Base-by-base conservation (phyloP, 2,113 vertebrate species). In the Globicephala melas region DNA sequence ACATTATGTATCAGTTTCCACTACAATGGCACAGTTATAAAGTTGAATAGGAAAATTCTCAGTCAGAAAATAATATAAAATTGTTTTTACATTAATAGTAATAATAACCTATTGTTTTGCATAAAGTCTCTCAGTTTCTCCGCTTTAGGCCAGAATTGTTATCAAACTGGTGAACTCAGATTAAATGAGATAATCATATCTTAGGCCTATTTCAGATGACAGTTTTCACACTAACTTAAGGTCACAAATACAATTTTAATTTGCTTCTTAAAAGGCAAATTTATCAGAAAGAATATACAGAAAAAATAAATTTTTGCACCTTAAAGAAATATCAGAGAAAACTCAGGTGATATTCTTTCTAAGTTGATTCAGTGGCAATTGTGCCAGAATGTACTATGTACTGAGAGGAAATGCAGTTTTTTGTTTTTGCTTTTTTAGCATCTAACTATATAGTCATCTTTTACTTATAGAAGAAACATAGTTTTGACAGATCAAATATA, bases 211-310 rank as follows among this genome's bases (percentile, higher is more conserved):
- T 83, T 33, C 31, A 76, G 38, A 58, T 68, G 60, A 38, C 20
- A 76, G 83, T 89, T 93, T 68, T 58, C 36, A 83, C 4, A 60
- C 6, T 89, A 60, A 92, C 74, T 74, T 62, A 62, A 89, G 63
- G 33, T 82, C 50, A 76, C 33, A 96, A 68, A 38, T 47, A 88
- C 14, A 67, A 83, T 89, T 93, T 53, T 96, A 93, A 93, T 41
- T 89, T 67, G 10, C 47, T 89, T 62, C 31, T 83, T 76, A 68
- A 76, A 88, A 68, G 10, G n/a, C 50, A 71, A 65, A 86, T 68
- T 70, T 60, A 20, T 68, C 21, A 50, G 31, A 89, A 76, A 8
- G 13, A 58, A 47, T 55, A 20, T 33, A 74, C 8, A 60, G 6
- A 36, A 88, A 90, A 89, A 60, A n/a, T 68, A 36, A 38, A 41